Percentiles rank a stretch among this genome's conserved stretches.
Evolutionary conservation across 2,797 vertebrate genomes (phyloP).

Genomic region (Notolabrus celidotus): DNA sequence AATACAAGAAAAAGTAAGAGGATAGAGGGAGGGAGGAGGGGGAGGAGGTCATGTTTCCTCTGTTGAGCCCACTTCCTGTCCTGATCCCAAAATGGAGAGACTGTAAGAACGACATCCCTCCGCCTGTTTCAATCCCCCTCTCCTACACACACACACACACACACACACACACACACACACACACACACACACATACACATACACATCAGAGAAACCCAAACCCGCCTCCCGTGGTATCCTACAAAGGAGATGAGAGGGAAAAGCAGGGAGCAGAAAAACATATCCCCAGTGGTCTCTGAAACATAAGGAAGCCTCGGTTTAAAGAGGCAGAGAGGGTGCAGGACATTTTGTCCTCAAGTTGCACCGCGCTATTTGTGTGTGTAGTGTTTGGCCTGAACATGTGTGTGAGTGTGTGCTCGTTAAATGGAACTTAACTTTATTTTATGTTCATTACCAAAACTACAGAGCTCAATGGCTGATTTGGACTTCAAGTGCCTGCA

Average conservation of each 20-base stretch:
- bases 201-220: constrained; percentile 68
- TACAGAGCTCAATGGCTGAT: not conserved
- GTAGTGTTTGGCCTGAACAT: not conserved
- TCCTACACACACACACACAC: constrained; percentile 17
- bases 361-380: not conserved
- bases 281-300: constrained; percentile 65
- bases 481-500: not conserved
- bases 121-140: constrained; percentile 24
- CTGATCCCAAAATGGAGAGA: constrained; percentile 76
- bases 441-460: not conserved
- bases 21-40: constrained; percentile 48
- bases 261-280: constrained; percentile 61
- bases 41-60: constrained; percentile 76
- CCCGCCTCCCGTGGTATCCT: constrained; percentile 54
- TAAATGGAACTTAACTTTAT: not conserved
- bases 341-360: constrained; percentile 64
- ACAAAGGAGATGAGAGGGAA: constrained; percentile 69
- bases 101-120: constrained; percentile 59
- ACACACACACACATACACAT: constrained; percentile 36
- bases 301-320: constrained; percentile 62
- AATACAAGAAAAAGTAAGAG: constrained; percentile 72
- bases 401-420: not conserved
- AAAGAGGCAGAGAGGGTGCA: constrained; percentile 32
- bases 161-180: constrained; percentile 39
- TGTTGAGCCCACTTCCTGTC: constrained; percentile 77